A percentile compares a stretch with the other conserved stretches of the same genome.
phyloP scores from a whole-genome alignment of 2,797 vertebrate species.

The Euphonia xanthogaster region DNA sequence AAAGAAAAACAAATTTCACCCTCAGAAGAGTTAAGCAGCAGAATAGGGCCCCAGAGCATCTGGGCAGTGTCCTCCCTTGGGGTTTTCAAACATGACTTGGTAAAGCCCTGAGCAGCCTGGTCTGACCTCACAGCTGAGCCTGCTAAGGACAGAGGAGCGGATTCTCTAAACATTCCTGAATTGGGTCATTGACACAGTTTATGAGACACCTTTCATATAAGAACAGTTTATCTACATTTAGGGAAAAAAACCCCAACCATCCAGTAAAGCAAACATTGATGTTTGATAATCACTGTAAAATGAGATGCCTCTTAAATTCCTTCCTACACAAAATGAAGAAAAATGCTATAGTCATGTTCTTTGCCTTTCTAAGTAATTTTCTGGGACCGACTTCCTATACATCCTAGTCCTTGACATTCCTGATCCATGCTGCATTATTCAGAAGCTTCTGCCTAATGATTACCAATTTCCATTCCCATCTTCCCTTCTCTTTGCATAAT shows the following conservation, averaged over 20 bases:
- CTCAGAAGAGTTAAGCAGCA: not conserved
- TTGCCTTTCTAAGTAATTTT: not conserved
- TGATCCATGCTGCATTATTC: not conserved
- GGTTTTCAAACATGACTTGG: not conserved
- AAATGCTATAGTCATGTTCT: not conserved
- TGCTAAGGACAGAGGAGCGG: not conserved
- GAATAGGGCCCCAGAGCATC: not conserved
- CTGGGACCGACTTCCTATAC: not conserved
- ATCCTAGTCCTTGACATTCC: not conserved
- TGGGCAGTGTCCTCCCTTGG: not conserved
- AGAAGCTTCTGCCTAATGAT: not conserved
- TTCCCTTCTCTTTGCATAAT: not conserved
- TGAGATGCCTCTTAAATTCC: not conserved
- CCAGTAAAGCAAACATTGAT: not conserved
- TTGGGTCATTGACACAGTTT: not conserved
- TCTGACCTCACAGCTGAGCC: slow-evolving; percentile 20
- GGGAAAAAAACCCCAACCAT: not conserved
- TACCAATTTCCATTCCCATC: not conserved
- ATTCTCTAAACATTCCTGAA: slow-evolving; percentile 33
- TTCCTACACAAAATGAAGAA: not conserved
- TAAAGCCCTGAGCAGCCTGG: not conserved
- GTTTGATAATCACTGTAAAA: not conserved
- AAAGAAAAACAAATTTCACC: not conserved
- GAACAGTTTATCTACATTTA: not conserved
- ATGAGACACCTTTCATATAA: slow-evolving; percentile 14